Base-by-base conservation (phyloP, 2,888 invertebrate genomes). In the Yponomeuta evonymella region DNA sequence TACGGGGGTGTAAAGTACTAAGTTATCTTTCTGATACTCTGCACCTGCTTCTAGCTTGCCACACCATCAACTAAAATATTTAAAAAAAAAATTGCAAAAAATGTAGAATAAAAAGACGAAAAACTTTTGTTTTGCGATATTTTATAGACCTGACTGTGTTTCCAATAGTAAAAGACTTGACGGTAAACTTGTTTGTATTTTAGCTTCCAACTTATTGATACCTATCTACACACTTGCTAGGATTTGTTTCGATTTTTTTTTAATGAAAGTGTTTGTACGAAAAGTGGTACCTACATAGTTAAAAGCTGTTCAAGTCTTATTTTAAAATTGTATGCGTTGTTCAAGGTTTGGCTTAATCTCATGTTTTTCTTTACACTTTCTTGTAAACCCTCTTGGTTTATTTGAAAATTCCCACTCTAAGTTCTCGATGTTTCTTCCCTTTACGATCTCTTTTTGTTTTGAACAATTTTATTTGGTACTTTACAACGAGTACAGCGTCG, bases 381-480 rank as follows among this genome's bases (percentile, higher is more conserved):
- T 15, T 58, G 12, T 58, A 15, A 15, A 15, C 12, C 15, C 15
- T 58, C 51, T 58, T 15, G 51, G 15, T 58, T 58, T 43, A 43
- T 43, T 43, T 43, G 43, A 43, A 58, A 51, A 58, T 58, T 58
- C 51, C 12, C 3, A 58, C 15, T 9, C 51, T 58, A 15, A 58
- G 51, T 58, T 58, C 51, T 58, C 12, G 3, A 58, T 66, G 62
- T 70, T 72, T 73, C 48, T 80, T 80, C 77, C 79, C 73, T 79
- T 73, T 82, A 83, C 84, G 83, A 83, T 85, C 82, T 84, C 81
- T 79, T 78, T 1, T 65, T 67, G 43, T 58, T 70, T 81, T 79
- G 78, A 83, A 83, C 87, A 87, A 88, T 88, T 85, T 83, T 85
- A 86, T 86, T 84, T 83, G 67, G 23, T 77, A 79, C 74, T 75